phyloP scores from a whole-genome alignment of 2,888 invertebrate genomes.

The Cephalotes varians region DNA sequence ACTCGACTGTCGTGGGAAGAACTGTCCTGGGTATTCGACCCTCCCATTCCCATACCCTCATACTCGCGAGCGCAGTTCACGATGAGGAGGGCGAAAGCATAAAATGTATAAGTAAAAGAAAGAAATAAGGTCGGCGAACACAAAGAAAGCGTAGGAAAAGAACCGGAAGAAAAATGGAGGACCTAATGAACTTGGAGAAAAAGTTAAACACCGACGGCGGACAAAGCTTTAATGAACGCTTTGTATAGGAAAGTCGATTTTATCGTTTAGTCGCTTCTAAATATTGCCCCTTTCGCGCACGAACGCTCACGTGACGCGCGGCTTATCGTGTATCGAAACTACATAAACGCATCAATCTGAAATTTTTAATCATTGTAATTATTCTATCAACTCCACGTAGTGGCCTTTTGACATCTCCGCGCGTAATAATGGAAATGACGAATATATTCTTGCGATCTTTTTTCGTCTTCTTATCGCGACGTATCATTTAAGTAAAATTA shows the following conservation, averaged over 20 bases:
- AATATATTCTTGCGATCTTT: not conserved
- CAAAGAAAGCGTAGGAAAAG: slow-evolving; percentile 50
- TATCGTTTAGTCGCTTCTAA: slow-evolving; percentile 65
- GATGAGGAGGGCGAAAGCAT: slow-evolving; percentile 64
- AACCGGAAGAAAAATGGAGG: slow-evolving; percentile 71
- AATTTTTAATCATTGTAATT: slow-evolving; percentile 53
- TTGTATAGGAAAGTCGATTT: slow-evolving; percentile 65
- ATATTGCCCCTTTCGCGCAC: slow-evolving; percentile 60
- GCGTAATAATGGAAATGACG: not conserved
- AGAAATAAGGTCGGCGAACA: slow-evolving; percentile 57
- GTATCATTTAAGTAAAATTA: not conserved
- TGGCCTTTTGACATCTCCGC: not conserved
- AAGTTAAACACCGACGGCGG: slow-evolving; percentile 74
- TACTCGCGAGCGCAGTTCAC: slow-evolving; percentile 34
- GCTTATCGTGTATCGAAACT: slow-evolving; percentile 55
- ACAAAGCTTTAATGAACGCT: slow-evolving; percentile 73
- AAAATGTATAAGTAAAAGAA: slow-evolving; percentile 67
- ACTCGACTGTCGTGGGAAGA: slow-evolving; percentile 71
- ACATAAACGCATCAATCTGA: slow-evolving; percentile 53
- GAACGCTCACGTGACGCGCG: slow-evolving; percentile 57
- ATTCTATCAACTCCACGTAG: not conserved
- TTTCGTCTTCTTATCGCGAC: not conserved
- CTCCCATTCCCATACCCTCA: slow-evolving; percentile 55
- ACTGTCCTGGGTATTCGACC: slow-evolving; percentile 67
- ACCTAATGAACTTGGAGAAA: slow-evolving; percentile 79